phyloP scores from a whole-genome alignment of 2,113 vertebrate genomes.

The Sakesphorus luctuosus region DNA sequence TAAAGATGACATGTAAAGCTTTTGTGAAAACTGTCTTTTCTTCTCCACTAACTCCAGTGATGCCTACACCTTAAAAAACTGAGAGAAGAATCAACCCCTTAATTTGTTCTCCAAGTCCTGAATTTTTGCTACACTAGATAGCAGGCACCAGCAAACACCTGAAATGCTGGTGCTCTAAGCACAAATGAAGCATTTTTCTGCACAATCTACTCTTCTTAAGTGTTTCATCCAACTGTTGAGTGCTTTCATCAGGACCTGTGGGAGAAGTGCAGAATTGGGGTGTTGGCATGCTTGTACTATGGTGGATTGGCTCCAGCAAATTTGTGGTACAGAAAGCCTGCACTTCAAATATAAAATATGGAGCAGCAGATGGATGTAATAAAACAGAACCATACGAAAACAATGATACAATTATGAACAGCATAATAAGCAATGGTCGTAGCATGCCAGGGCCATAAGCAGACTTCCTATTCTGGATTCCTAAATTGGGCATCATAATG shows the following conservation, averaged over 20 bases:
- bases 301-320: background rate
- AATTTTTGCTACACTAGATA: background rate
- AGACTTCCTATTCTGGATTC: conserved; percentile 28
- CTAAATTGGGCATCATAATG: background rate
- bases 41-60: background rate
- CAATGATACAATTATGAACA: background rate
- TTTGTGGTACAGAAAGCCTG: background rate
- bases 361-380: conserved; percentile 28
- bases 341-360: background rate
- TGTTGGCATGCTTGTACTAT: background rate
- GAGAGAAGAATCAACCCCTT: background rate
- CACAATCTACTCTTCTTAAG: background rate
- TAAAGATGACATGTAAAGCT: background rate
- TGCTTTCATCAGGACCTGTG: background rate
- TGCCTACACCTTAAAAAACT: background rate
- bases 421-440: background rate
- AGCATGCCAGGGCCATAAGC: background rate
- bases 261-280: background rate
- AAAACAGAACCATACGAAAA: background rate
- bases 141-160: background rate
- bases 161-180: background rate
- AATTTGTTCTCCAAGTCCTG: background rate
- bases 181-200: background rate
- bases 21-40: background rate
- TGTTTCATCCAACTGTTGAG: background rate